Base-by-base conservation (phyloP, 1,140 invertebrate genomes). In the Pseudachorutes palmiensis region DNA sequence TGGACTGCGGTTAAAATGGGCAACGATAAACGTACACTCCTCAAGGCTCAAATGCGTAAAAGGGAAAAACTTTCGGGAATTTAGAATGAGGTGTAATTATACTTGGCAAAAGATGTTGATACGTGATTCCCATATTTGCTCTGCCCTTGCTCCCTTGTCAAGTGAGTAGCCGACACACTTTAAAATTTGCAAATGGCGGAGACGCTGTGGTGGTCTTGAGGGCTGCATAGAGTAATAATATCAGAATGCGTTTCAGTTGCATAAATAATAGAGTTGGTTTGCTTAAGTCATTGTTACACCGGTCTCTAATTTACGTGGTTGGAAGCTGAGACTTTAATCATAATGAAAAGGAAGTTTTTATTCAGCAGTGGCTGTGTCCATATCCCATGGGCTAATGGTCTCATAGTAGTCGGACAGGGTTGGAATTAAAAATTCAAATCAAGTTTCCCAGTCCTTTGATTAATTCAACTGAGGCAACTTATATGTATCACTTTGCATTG, bases 391-490 rank as follows among this genome's bases (percentile, higher is more conserved):
- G 5, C 5, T 24, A 55, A 24, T 24, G 12, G 24, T 22, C n/a
- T n/a, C n/a, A n/a, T 14, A 55, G 51, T 14, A 55, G 12, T 55
- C 5, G 24, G 24, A 55, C 9, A 14, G 51, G 9, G 12, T 16
- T 12, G 51, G 24, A 26, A 55, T 55, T 55, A 55, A 55, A 55
- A 16, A 55, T 55, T 55, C 51, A 55, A 55, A 55, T 55, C 14
- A 55, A 55, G 51, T 55, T 55, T 55, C 24, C 5, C 5, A 55
- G 51, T 19, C 9, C 36, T 45, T 45, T 45, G 36, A 45, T 45
- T 45, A 45, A 45, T 45, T 45, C 36, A 45, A 45, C 9, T 12
- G 36, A 9, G 36, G 36, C 51, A 14, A 12, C 24, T 5, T 5
- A 26, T 3, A 55, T 55, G 9, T 55, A 55, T 55, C 51, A 14